phyloP scores from a whole-genome alignment of 1,140 invertebrate species.

The Mizuhopecten yessoensis region DNA sequence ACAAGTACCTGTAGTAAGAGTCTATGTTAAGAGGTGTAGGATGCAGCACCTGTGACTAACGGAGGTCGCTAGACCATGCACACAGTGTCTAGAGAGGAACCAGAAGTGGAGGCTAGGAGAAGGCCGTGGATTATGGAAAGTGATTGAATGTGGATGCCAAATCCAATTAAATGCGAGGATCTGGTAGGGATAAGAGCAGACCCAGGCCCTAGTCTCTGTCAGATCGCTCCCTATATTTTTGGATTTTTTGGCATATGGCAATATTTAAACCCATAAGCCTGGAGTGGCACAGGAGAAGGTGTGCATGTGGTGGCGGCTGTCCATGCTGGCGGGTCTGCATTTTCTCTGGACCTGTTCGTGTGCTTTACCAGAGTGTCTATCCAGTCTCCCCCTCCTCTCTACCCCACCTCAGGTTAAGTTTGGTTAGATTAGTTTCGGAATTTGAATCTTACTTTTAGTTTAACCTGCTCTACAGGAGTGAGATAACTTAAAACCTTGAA shows the following conservation, averaged over 20 bases:
- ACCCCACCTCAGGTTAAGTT: background rate
- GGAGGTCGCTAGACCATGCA: background rate
- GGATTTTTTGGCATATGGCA: conserved; percentile 38
- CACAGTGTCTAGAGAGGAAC: background rate
- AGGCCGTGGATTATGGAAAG: conserved; percentile 7
- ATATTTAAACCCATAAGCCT: conserved; percentile 34
- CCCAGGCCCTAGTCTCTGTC: conserved; percentile 29
- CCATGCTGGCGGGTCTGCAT: conserved; percentile 30
- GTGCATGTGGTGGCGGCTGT: conserved; percentile 30
- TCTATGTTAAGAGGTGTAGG: background rate
- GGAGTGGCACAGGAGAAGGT: conserved; percentile 9
- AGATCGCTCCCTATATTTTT: conserved; percentile 33
- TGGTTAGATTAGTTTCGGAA: background rate
- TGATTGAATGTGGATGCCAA: conserved; percentile 33
- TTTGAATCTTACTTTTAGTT: background rate
- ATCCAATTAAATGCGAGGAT: conserved; percentile 33
- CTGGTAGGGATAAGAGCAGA: background rate
- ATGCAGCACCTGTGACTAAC: background rate
- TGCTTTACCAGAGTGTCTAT: background rate
- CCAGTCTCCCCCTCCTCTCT: background rate
- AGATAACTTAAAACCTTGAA: background rate
- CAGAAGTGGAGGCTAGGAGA: background rate
- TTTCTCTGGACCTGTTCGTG: conserved; percentile 14
- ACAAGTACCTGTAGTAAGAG: too few species aligned
- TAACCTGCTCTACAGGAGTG: background rate